phyloP scores from a whole-genome alignment of 2,113 vertebrate genomes.

The Apodemus speciosus region DNA sequence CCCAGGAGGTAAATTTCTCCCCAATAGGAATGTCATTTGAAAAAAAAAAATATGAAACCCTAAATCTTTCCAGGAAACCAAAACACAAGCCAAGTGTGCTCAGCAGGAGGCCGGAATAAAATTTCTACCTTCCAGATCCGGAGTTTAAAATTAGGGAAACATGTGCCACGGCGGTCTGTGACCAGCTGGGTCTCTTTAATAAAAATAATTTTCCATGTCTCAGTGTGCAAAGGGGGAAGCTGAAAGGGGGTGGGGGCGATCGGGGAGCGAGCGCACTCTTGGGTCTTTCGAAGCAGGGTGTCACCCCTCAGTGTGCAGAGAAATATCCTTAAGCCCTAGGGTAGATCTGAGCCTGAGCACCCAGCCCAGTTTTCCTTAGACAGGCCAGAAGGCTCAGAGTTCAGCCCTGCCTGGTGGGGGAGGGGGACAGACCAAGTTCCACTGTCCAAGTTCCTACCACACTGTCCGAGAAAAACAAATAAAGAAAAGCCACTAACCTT shows the following conservation, averaged over 20 bases:
- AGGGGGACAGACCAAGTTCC: conserved; percentile 5
- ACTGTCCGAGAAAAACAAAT: conserved; percentile 39
- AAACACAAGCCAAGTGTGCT: conserved; percentile 70
- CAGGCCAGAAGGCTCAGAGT: background rate
- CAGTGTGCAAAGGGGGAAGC: background rate
- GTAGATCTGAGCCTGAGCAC: background rate
- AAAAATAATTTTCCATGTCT: conserved; percentile 22
- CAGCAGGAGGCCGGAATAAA: conserved; percentile 50
- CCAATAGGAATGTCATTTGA: conserved; percentile 32
- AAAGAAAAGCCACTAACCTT: conserved; percentile 90
- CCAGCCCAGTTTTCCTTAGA: background rate
- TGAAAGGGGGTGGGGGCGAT: background rate
- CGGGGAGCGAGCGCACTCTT: background rate
- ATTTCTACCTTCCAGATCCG: conserved; percentile 39
- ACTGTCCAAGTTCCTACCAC: background rate
- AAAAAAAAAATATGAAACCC: conserved; percentile 55
- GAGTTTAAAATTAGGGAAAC: conserved; percentile 45
- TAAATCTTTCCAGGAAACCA: conserved; percentile 79
- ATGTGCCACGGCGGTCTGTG: background rate
- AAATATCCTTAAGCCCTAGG: background rate
- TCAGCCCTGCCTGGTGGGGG: conserved; percentile 13
- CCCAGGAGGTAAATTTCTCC: background rate
- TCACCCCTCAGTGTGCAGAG: background rate
- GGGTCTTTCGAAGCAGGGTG: background rate
- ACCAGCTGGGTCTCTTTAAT: background rate